These are phyloP conservation scores for Drosophila nigrodunni DNA, from an alignment of 1,140 invertebrate genomes.

Conservation along the genomic window DNA sequence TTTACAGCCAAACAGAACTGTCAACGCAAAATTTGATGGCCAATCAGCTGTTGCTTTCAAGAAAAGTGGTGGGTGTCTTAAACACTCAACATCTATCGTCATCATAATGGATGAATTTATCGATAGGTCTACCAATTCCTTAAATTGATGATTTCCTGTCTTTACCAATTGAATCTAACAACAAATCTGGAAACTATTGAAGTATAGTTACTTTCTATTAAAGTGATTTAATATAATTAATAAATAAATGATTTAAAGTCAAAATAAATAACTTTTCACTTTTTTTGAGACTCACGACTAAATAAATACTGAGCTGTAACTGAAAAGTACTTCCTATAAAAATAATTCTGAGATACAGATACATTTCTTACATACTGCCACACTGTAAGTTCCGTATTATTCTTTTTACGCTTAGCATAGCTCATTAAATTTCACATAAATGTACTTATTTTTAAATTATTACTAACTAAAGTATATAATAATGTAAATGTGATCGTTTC, in stretches of 20 bases:
- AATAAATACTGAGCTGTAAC: conserved; percentile 18
- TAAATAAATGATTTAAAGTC: background rate
- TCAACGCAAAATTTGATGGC: background rate
- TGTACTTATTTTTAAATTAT: conserved; percentile 18
- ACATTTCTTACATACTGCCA: conserved; percentile 27
- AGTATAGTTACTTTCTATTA: background rate
- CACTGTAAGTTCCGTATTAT: conserved; percentile 43
- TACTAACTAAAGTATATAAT: conserved; percentile 2
- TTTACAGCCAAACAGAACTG: conserved; percentile 10
- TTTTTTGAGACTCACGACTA: background rate
- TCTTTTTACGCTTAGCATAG: conserved; percentile 42
- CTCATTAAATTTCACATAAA: conserved; percentile 26
- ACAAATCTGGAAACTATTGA: too few relatives aligned
- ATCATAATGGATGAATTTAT: background rate
- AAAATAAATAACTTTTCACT: background rate
- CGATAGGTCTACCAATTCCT: background rate
- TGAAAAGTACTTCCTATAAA: conserved; percentile 12
- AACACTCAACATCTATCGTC: background rate
- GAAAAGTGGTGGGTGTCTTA: background rate
- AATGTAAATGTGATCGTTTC: background rate
- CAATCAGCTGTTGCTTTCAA: conserved; percentile 17
- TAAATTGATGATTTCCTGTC: too few relatives aligned
- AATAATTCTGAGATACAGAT: conserved; percentile 28
- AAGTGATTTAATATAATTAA: too few relatives aligned
- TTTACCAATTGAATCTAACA: too few relatives aligned